Conservation (phyloP, 2,113 vertebrate species). For the Crotalus viridis region DNA sequence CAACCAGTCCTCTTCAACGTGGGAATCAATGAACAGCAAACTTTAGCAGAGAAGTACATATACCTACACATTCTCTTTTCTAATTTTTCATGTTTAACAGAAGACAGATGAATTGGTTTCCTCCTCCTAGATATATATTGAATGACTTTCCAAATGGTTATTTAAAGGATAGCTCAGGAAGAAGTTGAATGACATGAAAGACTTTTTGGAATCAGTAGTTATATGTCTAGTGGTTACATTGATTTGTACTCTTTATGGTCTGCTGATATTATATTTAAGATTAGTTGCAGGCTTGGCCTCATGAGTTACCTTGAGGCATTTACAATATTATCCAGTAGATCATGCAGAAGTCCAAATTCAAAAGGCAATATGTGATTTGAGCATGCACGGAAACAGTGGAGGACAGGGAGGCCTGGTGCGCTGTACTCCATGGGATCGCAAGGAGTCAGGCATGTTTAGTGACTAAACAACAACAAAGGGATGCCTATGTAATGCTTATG, state of each 20-base stretch:
- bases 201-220: not conserved
- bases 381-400: not conserved
- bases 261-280: not conserved
- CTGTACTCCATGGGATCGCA: too few species aligned
- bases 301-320: not conserved
- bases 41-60: constrained; percentile 92
- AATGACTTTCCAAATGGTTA: not conserved
- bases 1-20: constrained; percentile 97
- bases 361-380: not conserved
- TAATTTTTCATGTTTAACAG: constrained; percentile 1
- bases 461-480: too few species aligned
- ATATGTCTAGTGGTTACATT: not conserved
- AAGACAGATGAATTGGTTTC: not conserved
- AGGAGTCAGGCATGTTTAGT: too few species aligned
- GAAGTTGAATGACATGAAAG: not conserved
- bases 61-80: constrained; percentile 42
- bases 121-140: not conserved
- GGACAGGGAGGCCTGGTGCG: not conserved
- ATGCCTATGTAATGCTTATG: not conserved
- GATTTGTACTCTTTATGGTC: not conserved
- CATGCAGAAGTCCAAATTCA: not conserved
- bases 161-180: not conserved
- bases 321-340: not conserved
- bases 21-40: constrained; percentile 98
- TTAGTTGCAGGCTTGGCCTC: not conserved